Evolutionary conservation across 2,888 invertebrate species (phyloP), one percentile per base, ranked within the genome.

Genomic region (Orgyia antiqua): DNA sequence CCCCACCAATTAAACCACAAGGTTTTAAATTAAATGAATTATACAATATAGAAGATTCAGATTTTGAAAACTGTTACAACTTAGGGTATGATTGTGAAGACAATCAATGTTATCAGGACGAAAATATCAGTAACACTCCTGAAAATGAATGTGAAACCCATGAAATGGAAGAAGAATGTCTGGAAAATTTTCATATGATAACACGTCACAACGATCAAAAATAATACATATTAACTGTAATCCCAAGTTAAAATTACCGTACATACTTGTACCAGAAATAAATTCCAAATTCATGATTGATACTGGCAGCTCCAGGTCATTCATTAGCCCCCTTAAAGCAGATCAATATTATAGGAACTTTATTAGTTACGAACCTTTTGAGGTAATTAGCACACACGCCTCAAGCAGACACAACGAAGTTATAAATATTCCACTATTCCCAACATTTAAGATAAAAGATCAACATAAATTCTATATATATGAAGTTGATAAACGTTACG

Each of bases 241-340:
- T 10, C 7, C 8, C 10, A 9, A 3, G 4, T 20, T 31, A 20
- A 19, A 10, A 13, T 13, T 31, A 20, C 26, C 26, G 3, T 17
- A 31, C 12, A 17, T 23, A 6, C 4, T 23, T n/a, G n/a, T 29
- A 20, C 27, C 21, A 2, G 27, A 39, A 11, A 25, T 30, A 9
- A n/a, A 33, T 3, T 9, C 32, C 1, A 21, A 10, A 1, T 33
- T 36, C 10, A 6, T 33, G n/a, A 33, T 36, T 1, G 29, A 24
- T n/a, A 30, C 38, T 1, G 31, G 37, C n/a, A 33, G 33, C 10
- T 25, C 19, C 0, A 4, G 29, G 17, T 35, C 36, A 5, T 36
- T 36, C n/a, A 18, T 24, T 3, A 24, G 24, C 6, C 23, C 15
- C 2, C 5, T 24, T n/a, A 17, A 24, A 4, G 29, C 29, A 2